phyloP scores from a whole-genome alignment of 2,797 vertebrate species.

The Premnoplex brunnescens region DNA sequence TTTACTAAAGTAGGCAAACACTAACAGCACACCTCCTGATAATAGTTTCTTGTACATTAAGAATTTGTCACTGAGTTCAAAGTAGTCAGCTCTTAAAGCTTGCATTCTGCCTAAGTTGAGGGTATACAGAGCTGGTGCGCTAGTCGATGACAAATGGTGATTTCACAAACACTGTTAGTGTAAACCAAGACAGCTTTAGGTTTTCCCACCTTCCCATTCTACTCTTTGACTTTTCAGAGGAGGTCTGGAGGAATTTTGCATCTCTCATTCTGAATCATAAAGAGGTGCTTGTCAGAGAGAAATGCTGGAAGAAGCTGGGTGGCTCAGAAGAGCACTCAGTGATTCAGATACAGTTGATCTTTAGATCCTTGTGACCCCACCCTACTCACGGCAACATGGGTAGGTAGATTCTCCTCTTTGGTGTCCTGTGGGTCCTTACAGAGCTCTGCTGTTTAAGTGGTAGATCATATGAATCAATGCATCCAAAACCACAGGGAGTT shows the following conservation, averaged over 20 bases:
- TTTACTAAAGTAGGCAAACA: not conserved
- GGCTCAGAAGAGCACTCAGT: not conserved
- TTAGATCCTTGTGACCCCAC: not conserved
- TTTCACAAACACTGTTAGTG: not conserved
- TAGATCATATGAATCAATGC: not conserved
- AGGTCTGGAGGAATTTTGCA: not conserved
- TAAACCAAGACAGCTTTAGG: not conserved
- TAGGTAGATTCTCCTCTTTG: not conserved
- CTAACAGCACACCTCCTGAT: not conserved
- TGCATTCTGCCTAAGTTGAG: fast-evolving
- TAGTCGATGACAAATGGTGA: not conserved
- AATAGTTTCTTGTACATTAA: not conserved
- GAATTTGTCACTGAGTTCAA: not conserved
- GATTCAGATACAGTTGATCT: not conserved
- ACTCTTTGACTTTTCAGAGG: not conserved
- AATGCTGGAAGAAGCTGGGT: not conserved
- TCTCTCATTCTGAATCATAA: not conserved
- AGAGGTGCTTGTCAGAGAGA: not conserved
- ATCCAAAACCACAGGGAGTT: not conserved
- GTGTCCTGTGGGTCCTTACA: not conserved
- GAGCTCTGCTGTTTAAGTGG: not conserved
- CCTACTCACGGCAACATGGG: not conserved
- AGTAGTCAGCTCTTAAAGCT: not conserved
- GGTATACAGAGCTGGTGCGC: not conserved
- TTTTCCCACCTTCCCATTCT: not conserved